Evolutionary conservation across 2,888 invertebrate species (phyloP), one percentile per base, ranked within the genome.

Genomic region (Oscheius sp.): DNA sequence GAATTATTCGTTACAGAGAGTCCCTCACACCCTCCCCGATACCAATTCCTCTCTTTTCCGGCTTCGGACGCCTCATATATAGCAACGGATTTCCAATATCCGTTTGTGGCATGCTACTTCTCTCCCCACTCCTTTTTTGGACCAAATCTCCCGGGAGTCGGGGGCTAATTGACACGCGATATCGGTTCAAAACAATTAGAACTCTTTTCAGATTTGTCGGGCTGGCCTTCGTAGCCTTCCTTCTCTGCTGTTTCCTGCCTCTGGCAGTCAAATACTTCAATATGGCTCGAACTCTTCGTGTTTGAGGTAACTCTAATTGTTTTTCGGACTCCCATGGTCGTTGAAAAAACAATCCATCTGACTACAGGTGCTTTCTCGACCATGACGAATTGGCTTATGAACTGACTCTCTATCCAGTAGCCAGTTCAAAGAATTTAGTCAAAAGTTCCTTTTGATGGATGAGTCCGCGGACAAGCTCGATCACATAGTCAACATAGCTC

Each of bases 211-310:
- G 68, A 32, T 7, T 68, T n/a, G 68, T 51, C 9, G 55, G 55
- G 2, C 21, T 68, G 53, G 53, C 53, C 21, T 68, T 68, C 55
- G 55, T 42, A 7, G 55, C 35, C 32, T 73, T 63, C 7, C 63
- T 73, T 10, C 47, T 65, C 10, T 73, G 63, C 59, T 73, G 63
- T 42, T 73, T 63, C 48, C 29, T 73, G 32, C 73, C 73, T 1
- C 48, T 73, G 63, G 63, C 63, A 10, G 11, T 73, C 35, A 65
- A 63, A 62, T 63, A 65, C 50, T 73, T 35, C 37, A 63, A 59
- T 21, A 42, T 55, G 65, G 55, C 60, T 33, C 32, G 73, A 53
- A 33, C 13, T 33, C 55, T 68, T 55, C 68, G 68, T 11, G 37
- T 68, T 42, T 68, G 51, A 66, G 59, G 59, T 60, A 10, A 33